Evolutionary conservation across 2,888 invertebrate genomes (phyloP), one percentile per base, ranked within the genome.

Genomic region (Eilema caniola): DNA sequence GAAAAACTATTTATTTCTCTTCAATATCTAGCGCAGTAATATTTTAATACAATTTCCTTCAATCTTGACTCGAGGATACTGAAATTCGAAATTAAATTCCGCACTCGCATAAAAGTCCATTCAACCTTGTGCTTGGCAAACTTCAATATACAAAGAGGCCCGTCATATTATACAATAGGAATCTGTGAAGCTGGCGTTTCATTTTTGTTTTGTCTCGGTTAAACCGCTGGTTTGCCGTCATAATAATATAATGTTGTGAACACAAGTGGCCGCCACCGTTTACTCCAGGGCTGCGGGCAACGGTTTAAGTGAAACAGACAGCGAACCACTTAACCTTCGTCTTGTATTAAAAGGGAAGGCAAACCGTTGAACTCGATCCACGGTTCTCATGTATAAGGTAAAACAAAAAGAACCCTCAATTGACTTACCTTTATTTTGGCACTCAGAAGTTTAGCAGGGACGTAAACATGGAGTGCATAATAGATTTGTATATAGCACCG

Each of bases 301-400:
- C 85, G 84, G 86, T 88, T 89, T 93, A 92, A 93, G 90, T 92
- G 92, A 92, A 92, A 92, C 92, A 89, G 93, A 93, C 94, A 91
- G 88, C 87, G 77, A 83, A 82, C 91, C 92, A 93, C 92, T 94
- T 94, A 93, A 93, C 93, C 93, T 92, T 91, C 88, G 87, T 90
- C 90, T 88, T 88, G 88, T 90, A 89, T 92, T 92, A 89, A 90
- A 90, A 90, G 85, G 85, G 86, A 88, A 90, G 88, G 88, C 90
- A 86, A 91, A 90, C 84, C 91, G 86, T 90, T 91, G 90, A 91
- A 91, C 90, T 84, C 88, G 69, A 79, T 78, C 78, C 69, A 47
- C 78, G 67, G 68, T 47, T 41, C 72, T 71, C 61, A 72, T 73
- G 71, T 79, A 79, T 74, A 76, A 81, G 80, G 79, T 76, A 80